Conservation (phyloP, 1,140 invertebrate species). For the Drosophila grimshawi region DNA sequence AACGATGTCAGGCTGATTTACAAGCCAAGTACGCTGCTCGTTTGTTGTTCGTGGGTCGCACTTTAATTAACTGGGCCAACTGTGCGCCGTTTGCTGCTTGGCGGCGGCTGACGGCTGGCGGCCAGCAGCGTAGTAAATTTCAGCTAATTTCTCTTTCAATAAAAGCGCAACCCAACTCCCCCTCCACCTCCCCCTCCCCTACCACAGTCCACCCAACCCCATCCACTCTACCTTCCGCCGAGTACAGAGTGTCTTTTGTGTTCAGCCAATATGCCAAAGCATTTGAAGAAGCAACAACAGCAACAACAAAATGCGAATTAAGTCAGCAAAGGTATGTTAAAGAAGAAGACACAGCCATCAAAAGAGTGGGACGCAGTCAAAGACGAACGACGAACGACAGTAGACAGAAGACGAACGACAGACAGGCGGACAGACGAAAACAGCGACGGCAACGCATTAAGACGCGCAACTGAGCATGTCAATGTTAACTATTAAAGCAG, state of each 20-base stretch:
- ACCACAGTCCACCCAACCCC: neutral
- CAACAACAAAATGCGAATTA: constrained; percentile 36
- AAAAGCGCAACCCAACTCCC: constrained; percentile 44
- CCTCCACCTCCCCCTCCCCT: neutral
- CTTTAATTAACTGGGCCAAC: constrained; percentile 80
- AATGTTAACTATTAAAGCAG: constrained; percentile 73
- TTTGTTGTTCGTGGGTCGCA: constrained; percentile 29
- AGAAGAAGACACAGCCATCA: constrained; percentile 38
- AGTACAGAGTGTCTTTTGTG: constrained; percentile 3
- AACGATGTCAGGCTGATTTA: constrained; percentile 6
- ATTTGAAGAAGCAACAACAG: constrained; percentile 38
- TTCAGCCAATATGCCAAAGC: constrained; percentile 39
- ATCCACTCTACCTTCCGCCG: constrained; percentile 18
- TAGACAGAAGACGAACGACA: neutral
- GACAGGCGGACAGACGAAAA: neutral
- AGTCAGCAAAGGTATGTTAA: constrained; percentile 19
- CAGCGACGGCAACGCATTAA: constrained; percentile 58
- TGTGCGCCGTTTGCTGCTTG: constrained; percentile 37
- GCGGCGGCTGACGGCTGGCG: constrained; percentile 20
- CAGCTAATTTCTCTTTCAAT: constrained; percentile 80
- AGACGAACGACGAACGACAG: constrained; percentile 2
- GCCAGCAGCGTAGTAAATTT: constrained; percentile 67
- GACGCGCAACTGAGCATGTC: constrained; percentile 77
- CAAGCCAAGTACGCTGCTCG: constrained; percentile 10
- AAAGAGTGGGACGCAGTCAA: constrained; percentile 3